Conservation (phyloP, 23 tunicate species). For the Halocynthia roretzi region DNA sequence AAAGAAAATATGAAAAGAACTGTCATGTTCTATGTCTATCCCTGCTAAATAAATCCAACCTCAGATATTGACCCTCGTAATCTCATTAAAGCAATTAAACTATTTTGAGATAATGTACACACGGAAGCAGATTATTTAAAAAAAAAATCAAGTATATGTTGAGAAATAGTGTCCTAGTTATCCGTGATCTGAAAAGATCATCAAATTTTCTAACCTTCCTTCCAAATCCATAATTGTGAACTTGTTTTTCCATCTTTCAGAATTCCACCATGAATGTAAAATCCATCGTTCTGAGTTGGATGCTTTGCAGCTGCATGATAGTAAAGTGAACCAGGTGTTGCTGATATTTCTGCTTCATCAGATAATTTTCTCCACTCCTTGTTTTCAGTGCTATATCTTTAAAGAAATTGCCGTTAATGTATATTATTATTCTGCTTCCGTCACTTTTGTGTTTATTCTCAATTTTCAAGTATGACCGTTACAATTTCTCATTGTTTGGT, state of each 20-base stretch:
- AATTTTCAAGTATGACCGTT: no score
- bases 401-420: no score
- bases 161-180: background rate
- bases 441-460: no score
- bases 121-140: no score
- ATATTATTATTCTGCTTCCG: no score
- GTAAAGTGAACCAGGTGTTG: conserved; percentile 2
- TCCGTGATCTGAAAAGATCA: no score
- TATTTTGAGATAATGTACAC: no score
- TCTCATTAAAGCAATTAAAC: no score
- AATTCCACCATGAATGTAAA: conserved; percentile 14
- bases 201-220: background rate
- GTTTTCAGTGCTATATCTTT: background rate
- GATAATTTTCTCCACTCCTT: background rate
- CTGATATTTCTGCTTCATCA: background rate
- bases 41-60: no score
- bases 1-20: background rate
- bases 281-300: background rate
- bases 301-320: conserved; percentile 12
- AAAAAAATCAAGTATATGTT: background rate
- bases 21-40: no score
- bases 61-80: no score
- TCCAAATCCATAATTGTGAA: conserved; percentile 10
- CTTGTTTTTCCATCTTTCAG: conserved; percentile 3
- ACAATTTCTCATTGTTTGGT: no score